Evolutionary conservation across 2,113 vertebrate genomes (phyloP).

Genomic region (Terrapene triunguis): DNA sequence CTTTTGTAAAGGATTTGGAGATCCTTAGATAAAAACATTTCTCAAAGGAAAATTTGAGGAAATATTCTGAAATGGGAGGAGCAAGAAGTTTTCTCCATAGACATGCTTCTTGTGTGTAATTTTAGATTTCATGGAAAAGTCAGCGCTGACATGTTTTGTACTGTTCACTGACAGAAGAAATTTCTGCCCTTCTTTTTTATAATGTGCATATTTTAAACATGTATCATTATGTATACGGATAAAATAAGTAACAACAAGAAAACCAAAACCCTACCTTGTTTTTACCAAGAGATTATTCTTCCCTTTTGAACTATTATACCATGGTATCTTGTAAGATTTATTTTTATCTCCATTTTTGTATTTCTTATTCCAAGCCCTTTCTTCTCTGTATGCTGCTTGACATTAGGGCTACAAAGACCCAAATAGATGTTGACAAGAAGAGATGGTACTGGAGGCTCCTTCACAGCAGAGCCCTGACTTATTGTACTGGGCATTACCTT

Average conservation of each 20-base stretch:
- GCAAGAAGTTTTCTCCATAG: neutral
- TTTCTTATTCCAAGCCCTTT: neutral
- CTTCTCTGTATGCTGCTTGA: constrained; percentile 1
- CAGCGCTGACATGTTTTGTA: neutral
- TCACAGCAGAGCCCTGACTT: constrained; percentile 3
- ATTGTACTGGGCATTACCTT: constrained; percentile 35
- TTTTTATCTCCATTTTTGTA: neutral
- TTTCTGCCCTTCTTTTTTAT: neutral
- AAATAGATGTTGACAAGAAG: neutral
- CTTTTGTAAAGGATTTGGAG: neutral
- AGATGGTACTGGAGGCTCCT: constrained; percentile 20
- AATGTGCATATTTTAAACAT: neutral
- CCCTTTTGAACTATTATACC: neutral
- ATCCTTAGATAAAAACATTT: neutral
- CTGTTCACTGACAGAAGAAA: neutral
- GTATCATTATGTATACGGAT: neutral
- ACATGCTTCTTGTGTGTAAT: neutral
- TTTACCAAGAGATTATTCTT: constrained; percentile 13
- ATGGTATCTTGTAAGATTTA: neutral
- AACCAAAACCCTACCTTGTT: neutral
- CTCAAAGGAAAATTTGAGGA: neutral
- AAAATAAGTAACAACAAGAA: neutral
- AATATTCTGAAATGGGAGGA: neutral
- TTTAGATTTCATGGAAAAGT: neutral
- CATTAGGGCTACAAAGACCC: constrained; percentile 3